Conservation (phyloP, 2,888 invertebrate species). For the Epirrita christyi region DNA sequence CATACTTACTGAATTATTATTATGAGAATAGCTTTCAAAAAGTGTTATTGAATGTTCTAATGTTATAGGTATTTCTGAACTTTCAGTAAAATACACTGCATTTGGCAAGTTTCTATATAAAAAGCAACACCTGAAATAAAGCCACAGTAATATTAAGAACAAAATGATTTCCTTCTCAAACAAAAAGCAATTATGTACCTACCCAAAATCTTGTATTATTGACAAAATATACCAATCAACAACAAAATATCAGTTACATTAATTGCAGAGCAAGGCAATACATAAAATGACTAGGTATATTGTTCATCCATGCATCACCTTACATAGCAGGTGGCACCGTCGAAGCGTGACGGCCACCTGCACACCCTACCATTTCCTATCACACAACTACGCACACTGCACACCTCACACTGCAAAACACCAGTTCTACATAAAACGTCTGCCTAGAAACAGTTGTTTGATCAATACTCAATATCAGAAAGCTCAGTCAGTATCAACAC, state of each 20-base stretch:
- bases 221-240: background rate
- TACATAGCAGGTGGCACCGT: constrained; percentile 73
- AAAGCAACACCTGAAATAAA: background rate
- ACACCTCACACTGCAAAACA: constrained; percentile 51
- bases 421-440: constrained; percentile 51
- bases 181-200: background rate
- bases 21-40: background rate
- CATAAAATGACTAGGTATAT: constrained; percentile 12
- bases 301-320: constrained; percentile 64
- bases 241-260: constrained; percentile 18
- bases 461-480: constrained; percentile 73
- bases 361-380: constrained; percentile 65
- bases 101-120: background rate
- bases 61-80: too few relatives aligned
- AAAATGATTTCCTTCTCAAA: background rate
- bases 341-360: constrained; percentile 75
- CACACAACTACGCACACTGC: constrained; percentile 53
- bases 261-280: constrained; percentile 8
- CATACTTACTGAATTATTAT: background rate
- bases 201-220: background rate
- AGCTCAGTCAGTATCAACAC: constrained; percentile 55
- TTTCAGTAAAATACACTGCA: background rate
- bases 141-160: background rate
- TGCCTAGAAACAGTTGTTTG: constrained; percentile 76
- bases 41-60: background rate